A percentile compares a stretch with the other conserved stretches of the same genome.
phyloP scores from a whole-genome alignment of 2,113 vertebrate species.

The Oenanthe oenanthe region DNA sequence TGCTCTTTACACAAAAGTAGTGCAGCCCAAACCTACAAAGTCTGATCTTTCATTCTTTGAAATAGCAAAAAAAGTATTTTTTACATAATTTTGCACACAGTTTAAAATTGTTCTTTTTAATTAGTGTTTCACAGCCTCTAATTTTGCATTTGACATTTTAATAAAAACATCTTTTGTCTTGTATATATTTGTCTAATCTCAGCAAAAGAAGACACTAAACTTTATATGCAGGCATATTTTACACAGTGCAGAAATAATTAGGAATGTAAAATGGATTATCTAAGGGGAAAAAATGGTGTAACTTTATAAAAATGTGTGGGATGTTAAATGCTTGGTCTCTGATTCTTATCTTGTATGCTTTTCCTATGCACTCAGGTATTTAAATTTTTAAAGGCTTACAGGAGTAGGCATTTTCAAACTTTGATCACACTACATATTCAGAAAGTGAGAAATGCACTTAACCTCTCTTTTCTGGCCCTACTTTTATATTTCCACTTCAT shows the following conservation, averaged over 20 bases:
- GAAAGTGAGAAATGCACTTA: background rate
- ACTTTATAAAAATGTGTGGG: background rate
- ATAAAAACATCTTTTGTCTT: background rate
- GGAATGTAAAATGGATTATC: background rate
- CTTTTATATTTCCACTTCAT: background rate
- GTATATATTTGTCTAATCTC: background rate
- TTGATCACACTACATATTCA: background rate
- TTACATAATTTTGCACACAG: constrained; percentile 13
- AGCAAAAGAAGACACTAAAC: background rate
- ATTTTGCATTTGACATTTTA: constrained; percentile 17
- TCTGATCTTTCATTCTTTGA: background rate
- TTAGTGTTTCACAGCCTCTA: background rate
- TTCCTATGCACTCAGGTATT: background rate
- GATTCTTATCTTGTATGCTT: background rate
- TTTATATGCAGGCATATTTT: background rate
- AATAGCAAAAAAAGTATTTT: background rate
- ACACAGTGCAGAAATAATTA: background rate
- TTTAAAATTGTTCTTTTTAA: background rate
- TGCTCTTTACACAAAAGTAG: background rate
- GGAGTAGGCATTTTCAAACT: background rate
- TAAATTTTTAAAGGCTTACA: background rate
- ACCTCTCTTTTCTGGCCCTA: background rate
- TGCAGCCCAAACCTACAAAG: background rate
- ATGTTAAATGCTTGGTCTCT: constrained; percentile 2
- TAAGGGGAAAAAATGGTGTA: background rate